A percentile compares a stretch with the other conserved stretches of the same genome.
Evolutionary conservation across 2,888 invertebrate species (phyloP).

Genomic region (Drosophila meridiana): DNA sequence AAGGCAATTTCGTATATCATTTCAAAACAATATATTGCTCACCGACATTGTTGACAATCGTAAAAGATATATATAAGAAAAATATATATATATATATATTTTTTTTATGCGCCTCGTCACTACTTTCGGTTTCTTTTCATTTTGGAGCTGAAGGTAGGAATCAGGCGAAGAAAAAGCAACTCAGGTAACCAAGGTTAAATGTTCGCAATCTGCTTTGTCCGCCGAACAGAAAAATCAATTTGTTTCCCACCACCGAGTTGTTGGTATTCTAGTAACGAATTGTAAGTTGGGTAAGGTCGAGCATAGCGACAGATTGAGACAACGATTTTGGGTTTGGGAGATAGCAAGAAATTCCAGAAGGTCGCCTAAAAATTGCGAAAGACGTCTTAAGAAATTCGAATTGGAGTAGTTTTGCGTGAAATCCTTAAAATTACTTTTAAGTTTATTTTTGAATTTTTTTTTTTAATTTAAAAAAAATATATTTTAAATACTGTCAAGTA

Average conservation of each 20-base stretch:
- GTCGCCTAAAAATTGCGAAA: not conserved
- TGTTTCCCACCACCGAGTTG: conserved; percentile 23
- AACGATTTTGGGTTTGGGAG: not conserved
- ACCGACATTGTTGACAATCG: conserved; percentile 45
- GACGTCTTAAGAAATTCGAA: not conserved
- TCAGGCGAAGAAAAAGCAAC: conserved; percentile 6
- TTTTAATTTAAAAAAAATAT: not conserved
- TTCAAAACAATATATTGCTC: conserved; percentile 53
- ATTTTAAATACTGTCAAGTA: not conserved
- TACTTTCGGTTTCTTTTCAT: conserved; percentile 35
- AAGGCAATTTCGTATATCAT: conserved; percentile 30
- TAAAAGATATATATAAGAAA: conserved; percentile 16
- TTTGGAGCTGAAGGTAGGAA: not conserved
- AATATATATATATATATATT: not conserved
- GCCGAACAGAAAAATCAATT: conserved; percentile 61
- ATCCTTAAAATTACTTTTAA: not conserved
- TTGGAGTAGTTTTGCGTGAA: not conserved
- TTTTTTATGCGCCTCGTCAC: conserved; percentile 10
- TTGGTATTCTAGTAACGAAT: conserved; percentile 14
- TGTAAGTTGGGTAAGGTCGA: conserved; percentile 33
- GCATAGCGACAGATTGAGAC: conserved; percentile 18
- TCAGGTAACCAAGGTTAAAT: conserved; percentile 61
- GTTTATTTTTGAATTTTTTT: not conserved
- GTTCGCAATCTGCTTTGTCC: conserved; percentile 51
- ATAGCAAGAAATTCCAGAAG: not conserved